Percentiles rank a stretch among this genome's conserved stretches.
Evolutionary conservation across 1,140 invertebrate genomes (phyloP).

Genomic region (Zeugodacus cucurbitae): DNA sequence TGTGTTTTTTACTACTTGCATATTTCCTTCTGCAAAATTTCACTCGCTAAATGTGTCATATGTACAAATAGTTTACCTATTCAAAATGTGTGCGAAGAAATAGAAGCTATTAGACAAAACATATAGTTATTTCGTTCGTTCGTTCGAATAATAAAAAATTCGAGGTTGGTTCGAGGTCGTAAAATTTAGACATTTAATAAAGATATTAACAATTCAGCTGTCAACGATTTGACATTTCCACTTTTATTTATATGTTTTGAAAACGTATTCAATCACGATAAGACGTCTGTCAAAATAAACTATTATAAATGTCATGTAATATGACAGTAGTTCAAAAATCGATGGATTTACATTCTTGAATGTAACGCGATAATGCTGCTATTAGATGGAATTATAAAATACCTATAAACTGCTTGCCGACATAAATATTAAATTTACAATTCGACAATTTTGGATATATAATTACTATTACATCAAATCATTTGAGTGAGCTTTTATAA

Average conservation of each 20-base stretch:
- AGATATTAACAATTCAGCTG: neutral
- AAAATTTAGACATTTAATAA: neutral
- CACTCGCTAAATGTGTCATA: slow-evolving; percentile 31
- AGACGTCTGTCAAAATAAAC: no score
- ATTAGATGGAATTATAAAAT: no score
- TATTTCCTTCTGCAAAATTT: neutral
- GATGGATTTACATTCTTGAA: neutral
- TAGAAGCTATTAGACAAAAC: neutral
- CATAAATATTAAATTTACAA: no score
- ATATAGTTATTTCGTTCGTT: neutral
- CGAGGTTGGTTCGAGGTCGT: neutral
- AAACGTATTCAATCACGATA: neutral
- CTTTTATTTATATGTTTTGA: neutral
- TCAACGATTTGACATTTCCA: slow-evolving; percentile 15
- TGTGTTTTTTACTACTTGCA: neutral
- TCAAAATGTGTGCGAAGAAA: neutral
- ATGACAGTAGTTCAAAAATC: neutral
- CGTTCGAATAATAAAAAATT: neutral
- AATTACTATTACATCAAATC: no score
- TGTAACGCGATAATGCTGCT: no score
- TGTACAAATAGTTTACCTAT: neutral
- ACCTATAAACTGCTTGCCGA: no score
- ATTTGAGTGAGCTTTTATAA: no score
- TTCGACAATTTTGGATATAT: no score
- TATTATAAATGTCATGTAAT: neutral